A percentile compares a stretch with the other conserved stretches of the same genome.
Conservation (phyloP, 2,113 vertebrate genomes). For the Heliornis fulica region DNA sequence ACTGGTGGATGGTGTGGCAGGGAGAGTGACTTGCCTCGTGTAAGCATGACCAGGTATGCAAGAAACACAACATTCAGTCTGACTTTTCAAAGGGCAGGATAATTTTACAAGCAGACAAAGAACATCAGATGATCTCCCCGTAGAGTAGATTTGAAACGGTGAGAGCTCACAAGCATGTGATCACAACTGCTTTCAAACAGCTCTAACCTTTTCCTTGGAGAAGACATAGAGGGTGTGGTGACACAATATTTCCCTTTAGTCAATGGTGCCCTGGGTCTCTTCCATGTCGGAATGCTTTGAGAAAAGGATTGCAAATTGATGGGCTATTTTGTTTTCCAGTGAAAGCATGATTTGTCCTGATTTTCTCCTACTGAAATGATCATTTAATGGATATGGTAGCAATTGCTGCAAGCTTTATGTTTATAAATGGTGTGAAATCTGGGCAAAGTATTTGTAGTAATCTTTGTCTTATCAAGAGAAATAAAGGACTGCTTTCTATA, state of each 20-base stretch:
- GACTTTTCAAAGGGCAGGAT: neutral
- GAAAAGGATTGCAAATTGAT: neutral
- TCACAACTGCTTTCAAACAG: neutral
- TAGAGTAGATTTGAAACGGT: neutral
- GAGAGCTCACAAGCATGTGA: neutral
- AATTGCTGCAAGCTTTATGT: neutral
- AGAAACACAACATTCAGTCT: neutral
- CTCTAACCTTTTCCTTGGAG: neutral
- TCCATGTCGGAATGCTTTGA: neutral
- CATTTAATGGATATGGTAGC: neutral
- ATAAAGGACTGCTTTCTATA: neutral
- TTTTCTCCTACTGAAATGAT: neutral
- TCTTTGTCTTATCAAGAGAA: neutral
- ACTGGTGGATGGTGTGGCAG: neutral
- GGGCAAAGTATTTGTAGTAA: neutral
- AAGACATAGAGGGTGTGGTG: neutral
- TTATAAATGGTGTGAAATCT: neutral
- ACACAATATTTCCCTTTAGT: neutral
- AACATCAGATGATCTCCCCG: neutral
- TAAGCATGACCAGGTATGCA: neutral
- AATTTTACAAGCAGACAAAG: neutral
- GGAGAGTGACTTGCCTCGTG: neutral
- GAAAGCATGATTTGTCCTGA: neutral
- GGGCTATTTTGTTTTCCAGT: neutral
- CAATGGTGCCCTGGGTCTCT: neutral